phyloP scores from a whole-genome alignment of 2,113 vertebrate genomes.

The Saccopteryx leptura region DNA sequence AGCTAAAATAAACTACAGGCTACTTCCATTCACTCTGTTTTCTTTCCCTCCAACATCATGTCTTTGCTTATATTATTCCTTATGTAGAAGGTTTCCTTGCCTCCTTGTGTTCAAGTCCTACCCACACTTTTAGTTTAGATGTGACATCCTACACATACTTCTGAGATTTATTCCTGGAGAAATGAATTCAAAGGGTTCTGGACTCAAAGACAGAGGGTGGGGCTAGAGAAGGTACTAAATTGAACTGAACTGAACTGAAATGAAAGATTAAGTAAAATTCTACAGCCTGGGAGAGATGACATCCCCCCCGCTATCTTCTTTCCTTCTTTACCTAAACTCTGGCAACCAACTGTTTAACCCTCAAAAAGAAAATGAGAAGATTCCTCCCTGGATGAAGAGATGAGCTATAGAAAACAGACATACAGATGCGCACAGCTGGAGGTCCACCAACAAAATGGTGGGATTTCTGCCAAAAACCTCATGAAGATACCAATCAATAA shows the following conservation, averaged over 20 bases:
- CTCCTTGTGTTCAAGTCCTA: not conserved
- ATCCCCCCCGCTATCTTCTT: not conserved
- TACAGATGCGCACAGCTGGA: not conserved
- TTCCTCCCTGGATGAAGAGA: not conserved
- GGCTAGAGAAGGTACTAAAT: not conserved
- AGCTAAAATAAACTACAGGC: not conserved
- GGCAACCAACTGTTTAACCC: not conserved
- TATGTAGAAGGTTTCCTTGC: not conserved
- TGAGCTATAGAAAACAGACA: not conserved
- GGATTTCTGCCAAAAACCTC: not conserved
- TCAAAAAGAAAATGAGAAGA: constrained; percentile 10
- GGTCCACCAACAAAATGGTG: not conserved
- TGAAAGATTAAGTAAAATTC: not conserved
- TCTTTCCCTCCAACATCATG: not conserved
- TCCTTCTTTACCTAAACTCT: constrained; percentile 8
- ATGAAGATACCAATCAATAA: not conserved
- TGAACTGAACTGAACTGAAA: not conserved
- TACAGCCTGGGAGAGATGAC: not conserved
- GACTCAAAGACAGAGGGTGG: not conserved
- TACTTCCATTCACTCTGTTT: not conserved
- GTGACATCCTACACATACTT: not conserved
- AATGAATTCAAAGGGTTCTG: not conserved
- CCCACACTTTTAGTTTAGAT: not conserved
- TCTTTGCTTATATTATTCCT: constrained; percentile 12
- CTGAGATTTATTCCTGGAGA: not conserved